These are phyloP conservation scores for Mactromeris polynyma DNA, from an alignment of 2,888 invertebrate genomes.

Conservation along the genomic window DNA sequence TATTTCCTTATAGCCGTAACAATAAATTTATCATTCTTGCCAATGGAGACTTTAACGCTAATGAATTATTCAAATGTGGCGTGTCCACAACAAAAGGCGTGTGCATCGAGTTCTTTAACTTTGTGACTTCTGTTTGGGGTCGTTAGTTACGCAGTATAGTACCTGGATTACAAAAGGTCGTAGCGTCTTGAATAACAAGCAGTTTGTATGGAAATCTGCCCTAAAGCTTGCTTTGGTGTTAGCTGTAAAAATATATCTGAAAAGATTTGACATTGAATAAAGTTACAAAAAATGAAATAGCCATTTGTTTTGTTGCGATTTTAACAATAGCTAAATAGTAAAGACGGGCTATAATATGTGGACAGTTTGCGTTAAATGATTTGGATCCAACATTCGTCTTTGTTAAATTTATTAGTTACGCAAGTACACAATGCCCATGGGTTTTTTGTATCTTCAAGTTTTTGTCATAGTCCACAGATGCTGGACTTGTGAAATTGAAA, in stretches of 20 bases:
- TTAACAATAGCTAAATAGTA: conserved; percentile 47
- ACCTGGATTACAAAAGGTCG: conserved; percentile 35
- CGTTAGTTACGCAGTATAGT: conserved; percentile 35
- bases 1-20: neutral
- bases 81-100: conserved; percentile 42
- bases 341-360: conserved; percentile 42
- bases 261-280: conserved; percentile 41
- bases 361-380: conserved; percentile 53
- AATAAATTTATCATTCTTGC: conserved; percentile 25
- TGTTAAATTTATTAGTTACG: conserved; percentile 42
- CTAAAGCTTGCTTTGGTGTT: conserved; percentile 15
- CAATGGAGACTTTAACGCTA: conserved; percentile 6
- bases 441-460: conserved; percentile 30
- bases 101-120: conserved; percentile 38
- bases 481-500: conserved; percentile 62
- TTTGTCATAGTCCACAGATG: conserved; percentile 55
- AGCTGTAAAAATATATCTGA: conserved; percentile 44
- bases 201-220: conserved; percentile 45
- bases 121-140: conserved; percentile 25
- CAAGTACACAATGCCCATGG: conserved; percentile 63
- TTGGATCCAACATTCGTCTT: conserved; percentile 15
- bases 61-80: conserved; percentile 40
- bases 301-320: conserved; percentile 46
- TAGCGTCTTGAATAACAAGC: conserved; percentile 45
- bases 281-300: conserved; percentile 54